Evolutionary conservation across 53 echinoderm and acorn worm genomes (phyloP), one percentile per base, ranked within the genome.

Genomic region (Hippasteria phrygiana): DNA sequence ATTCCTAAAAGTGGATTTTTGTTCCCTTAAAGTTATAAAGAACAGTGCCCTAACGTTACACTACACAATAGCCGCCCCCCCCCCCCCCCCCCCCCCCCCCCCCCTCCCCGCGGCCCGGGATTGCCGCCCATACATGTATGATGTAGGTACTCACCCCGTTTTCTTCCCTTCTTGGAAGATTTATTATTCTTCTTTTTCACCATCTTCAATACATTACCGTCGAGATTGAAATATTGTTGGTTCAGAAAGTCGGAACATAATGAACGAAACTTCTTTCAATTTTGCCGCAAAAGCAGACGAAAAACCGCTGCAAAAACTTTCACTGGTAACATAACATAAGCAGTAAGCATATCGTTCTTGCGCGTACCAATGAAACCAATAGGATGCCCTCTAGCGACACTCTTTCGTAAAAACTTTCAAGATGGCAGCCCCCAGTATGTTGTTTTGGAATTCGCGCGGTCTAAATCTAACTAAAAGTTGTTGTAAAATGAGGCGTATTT

Each of bases 391-490:
- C 31, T 14, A 31, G 1, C 28, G 65, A 31, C 65, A 31, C 65
- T 65, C 28, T 33, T 5, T 5, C n/a, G n/a, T n/a, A n/a, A 18
- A 11, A 67, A 10, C 39, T 84, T 65, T 31, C 90, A 88, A 80
- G 10, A 92, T 92, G 92, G 92, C 92, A 82, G 92, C 92, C 75
- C 82, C 92, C 88, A n/a, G n/a, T n/a, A 64, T 88, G 70, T 32
- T 90, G 12, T n/a, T 55, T 48, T 66, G 65, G n/a, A 65, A 54
- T 37, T 41, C 74, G 31, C 32, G 65, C 18, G 63, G 26, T 62
- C 80, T 73, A 85, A 51, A 76, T 54, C 74, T n/a, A n/a, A n/a
- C n/a, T n/a, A n/a, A n/a, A n/a, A n/a, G n/a, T n/a, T n/a, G n/a
- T 37, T 33, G 69, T 55, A 48, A 36, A 34, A 71, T 67, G 5